Evolutionary conservation across 1,140 invertebrate genomes (phyloP).

Genomic region (Megathymus violae): DNA sequence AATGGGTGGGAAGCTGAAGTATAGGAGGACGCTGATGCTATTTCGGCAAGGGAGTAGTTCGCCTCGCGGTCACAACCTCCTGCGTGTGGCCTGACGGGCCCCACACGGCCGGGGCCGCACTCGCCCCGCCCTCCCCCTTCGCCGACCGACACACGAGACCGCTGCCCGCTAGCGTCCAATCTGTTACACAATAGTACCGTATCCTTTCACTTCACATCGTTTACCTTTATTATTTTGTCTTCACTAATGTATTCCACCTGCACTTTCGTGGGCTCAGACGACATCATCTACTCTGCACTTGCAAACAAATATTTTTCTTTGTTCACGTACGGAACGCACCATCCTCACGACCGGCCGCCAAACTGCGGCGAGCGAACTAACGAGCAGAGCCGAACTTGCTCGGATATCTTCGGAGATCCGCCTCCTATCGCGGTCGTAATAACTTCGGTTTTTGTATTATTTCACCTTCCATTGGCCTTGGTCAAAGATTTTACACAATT

Average conservation of each 20-base stretch:
- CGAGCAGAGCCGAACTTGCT: conserved; percentile 57
- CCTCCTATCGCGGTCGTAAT: conserved; percentile 78
- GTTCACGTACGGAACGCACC: conserved; percentile 73
- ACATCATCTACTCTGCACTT: conserved; percentile 79
- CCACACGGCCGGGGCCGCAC: conserved; percentile 78
- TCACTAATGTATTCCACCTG: conserved; percentile 80
- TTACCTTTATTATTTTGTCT: conserved; percentile 80
- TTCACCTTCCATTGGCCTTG: conserved; percentile 8
- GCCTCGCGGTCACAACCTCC: conserved; percentile 80
- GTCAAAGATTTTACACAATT: conserved; percentile 30
- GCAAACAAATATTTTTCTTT: conserved; percentile 71
- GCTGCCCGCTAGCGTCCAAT: conserved; percentile 78
- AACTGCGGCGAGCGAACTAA: conserved; percentile 78
- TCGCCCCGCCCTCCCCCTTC: conserved; percentile 82
- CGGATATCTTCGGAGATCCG: conserved; percentile 77
- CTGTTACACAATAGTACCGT: conserved; percentile 78
- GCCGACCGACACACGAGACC: conserved; percentile 74
- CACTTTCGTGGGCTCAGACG: conserved; percentile 79
- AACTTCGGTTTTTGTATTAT: conserved; percentile 45
- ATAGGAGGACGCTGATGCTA: conserved; percentile 63
- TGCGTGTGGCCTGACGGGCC: conserved; percentile 79
- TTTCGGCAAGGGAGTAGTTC: conserved; percentile 79
- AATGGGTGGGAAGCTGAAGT: conserved; percentile 50
- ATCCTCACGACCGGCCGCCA: conserved; percentile 81
- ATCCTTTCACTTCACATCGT: conserved; percentile 57